These are phyloP conservation scores for Molorchus minor DNA, from an alignment of 2,888 invertebrate genomes.

Conservation along the genomic window DNA sequence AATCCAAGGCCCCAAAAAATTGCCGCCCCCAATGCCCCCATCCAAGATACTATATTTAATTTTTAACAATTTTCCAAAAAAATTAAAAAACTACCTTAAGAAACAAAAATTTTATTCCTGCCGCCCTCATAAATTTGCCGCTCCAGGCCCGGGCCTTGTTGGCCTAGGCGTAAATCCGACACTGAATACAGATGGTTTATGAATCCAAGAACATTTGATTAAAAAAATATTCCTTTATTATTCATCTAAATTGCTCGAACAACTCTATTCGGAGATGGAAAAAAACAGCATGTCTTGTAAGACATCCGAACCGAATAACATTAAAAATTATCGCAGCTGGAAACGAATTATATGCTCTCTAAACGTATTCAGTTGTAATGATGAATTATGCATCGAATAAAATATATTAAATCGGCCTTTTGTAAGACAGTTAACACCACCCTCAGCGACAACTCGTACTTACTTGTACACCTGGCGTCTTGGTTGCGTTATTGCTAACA, in stretches of 20 bases:
- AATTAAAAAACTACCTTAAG: too few relatives aligned
- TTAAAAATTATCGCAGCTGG: neutral
- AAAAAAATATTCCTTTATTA: too few relatives aligned
- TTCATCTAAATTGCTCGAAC: neutral
- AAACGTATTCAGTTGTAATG: neutral
- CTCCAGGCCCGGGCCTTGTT: too few relatives aligned
- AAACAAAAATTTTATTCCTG: too few relatives aligned
- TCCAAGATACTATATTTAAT: too few relatives aligned
- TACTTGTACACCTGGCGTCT: neutral
- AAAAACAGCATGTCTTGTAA: neutral
- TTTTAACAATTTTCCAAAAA: too few relatives aligned
- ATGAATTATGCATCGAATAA: neutral
- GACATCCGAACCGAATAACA: neutral
- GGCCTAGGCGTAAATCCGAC: too few relatives aligned
- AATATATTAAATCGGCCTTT: neutral
- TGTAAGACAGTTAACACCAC: neutral
- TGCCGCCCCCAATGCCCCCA: too few relatives aligned
- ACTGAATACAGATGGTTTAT: too few relatives aligned
- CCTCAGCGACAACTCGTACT: neutral
- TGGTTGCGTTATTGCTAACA: neutral
- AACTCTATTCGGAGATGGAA: neutral
- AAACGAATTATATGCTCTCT: neutral
- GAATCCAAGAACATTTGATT: too few relatives aligned
- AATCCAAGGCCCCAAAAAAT: too few relatives aligned
- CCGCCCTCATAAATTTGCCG: too few relatives aligned